These are phyloP conservation scores for Melanaphis sacchari DNA, from an alignment of 1,140 invertebrate genomes.

Conservation along the genomic window DNA sequence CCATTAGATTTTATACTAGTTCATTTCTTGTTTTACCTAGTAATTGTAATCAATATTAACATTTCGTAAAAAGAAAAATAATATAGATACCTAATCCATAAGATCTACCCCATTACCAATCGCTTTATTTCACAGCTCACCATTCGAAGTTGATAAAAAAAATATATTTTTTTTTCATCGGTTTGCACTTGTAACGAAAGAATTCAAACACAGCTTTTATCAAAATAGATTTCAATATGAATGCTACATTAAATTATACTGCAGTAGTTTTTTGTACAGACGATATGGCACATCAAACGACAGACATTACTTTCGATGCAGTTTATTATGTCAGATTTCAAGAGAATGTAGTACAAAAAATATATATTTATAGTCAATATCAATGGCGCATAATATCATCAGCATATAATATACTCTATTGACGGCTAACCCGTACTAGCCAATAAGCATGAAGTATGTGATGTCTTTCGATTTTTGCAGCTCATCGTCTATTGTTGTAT, in stretches of 20 bases:
- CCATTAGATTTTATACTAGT: background rate
- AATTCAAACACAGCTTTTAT: background rate
- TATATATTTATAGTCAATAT: background rate
- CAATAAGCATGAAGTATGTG: background rate
- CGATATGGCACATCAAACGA: background rate
- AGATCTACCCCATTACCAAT: background rate
- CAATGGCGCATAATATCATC: background rate
- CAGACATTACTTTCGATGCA: background rate
- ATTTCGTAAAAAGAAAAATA: background rate
- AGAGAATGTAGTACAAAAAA: background rate
- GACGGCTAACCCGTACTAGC: background rate
- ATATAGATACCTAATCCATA: background rate
- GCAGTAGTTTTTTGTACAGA: background rate
- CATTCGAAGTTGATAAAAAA: background rate
- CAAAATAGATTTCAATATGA: background rate
- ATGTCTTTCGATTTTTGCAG: background rate
- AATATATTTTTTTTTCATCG: background rate
- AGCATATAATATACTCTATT: background rate
- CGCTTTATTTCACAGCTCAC: background rate
- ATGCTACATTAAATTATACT: slow-evolving; percentile 11
- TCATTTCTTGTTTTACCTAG: background rate
- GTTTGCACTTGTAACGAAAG: background rate
- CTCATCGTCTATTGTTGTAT: background rate
- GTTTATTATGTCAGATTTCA: background rate
- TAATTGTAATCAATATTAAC: background rate